Conservation (phyloP, 1,140 invertebrate genomes). For the Eciton burchellii region DNA sequence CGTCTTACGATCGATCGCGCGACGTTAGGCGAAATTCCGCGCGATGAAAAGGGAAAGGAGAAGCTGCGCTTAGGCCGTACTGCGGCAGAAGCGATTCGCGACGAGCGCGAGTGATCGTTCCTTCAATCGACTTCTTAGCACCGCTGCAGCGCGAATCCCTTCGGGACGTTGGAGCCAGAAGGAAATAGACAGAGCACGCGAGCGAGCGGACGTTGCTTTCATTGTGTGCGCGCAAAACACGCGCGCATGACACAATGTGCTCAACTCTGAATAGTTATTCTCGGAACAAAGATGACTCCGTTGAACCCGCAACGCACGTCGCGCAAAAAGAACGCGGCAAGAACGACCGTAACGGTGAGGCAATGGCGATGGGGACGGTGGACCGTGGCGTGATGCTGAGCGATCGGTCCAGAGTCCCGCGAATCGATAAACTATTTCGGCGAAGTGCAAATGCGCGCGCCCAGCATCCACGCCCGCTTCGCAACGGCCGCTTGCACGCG, state of each 20-base stretch:
- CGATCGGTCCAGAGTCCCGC: conserved; percentile 10
- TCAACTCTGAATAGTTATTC: conserved; percentile 32
- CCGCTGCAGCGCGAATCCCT: too few species aligned
- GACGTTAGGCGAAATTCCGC: too few species aligned
- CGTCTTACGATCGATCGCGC: too few species aligned
- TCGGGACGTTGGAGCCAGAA: not conserved
- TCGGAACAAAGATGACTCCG: conserved; percentile 7
- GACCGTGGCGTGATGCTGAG: conserved; percentile 14
- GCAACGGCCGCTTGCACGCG: conserved; percentile 14
- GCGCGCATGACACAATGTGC: not conserved
- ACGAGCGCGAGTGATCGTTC: too few species aligned
- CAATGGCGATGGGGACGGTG: conserved; percentile 11
- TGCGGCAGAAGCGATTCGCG: too few species aligned
- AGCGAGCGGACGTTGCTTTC: not conserved
- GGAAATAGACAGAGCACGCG: not conserved
- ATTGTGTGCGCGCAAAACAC: not conserved
- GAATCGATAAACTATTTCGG: conserved; percentile 58
- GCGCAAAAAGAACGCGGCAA: conserved; percentile 12
- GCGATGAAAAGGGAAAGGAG: too few species aligned
- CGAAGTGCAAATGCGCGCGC: not conserved
- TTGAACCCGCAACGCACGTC: not conserved
- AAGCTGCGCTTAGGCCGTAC: too few species aligned
- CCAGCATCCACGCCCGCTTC: conserved; percentile 26
- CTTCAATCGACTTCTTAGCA: too few species aligned
- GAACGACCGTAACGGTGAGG: conserved; percentile 1